A percentile compares a stretch with the other conserved stretches of the same genome.
These are phyloP conservation scores for Epicampocera succincta DNA, from an alignment of 2,888 invertebrate genomes.

Conservation along the genomic window DNA sequence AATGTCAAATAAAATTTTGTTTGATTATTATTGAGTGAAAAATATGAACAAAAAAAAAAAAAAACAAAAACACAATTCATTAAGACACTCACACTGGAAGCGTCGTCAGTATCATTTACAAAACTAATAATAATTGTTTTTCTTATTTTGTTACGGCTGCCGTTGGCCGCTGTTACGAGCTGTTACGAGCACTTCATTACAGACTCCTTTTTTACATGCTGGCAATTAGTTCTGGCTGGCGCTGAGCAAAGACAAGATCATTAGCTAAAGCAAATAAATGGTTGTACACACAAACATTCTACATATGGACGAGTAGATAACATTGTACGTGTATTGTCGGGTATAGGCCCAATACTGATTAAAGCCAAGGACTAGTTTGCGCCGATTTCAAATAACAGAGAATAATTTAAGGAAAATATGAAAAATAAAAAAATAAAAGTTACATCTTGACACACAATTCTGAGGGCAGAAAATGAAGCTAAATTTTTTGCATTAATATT, in stretches of 20 bases:
- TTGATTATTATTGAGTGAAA: constrained; percentile 27
- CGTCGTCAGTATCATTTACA: constrained; percentile 2
- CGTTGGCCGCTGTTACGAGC: not conserved
- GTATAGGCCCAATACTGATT: constrained; percentile 16
- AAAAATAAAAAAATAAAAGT: no score
- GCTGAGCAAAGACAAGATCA: constrained; percentile 36
- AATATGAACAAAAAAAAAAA: no score
- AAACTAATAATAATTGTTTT: constrained; percentile 31
- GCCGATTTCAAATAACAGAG: no score
- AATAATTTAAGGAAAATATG: no score
- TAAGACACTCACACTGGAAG: constrained; percentile 19
- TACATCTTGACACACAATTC: no score
- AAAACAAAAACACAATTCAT: constrained; percentile 27
- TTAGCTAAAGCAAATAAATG: constrained; percentile 8
- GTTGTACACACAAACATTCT: constrained; percentile 13
- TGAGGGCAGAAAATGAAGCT: no score
- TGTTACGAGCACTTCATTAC: not conserved
- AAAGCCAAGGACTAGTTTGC: not conserved
- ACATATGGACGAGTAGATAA: no score
- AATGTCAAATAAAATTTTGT: not conserved
- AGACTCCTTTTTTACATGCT: not conserved
- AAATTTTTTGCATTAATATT: no score
- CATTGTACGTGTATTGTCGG: constrained; percentile 8
- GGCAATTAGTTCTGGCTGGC: constrained; percentile 1
- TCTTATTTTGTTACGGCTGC: not conserved